phyloP scores from a whole-genome alignment of 1,140 invertebrate species.

The Megalonaias nervosa region DNA sequence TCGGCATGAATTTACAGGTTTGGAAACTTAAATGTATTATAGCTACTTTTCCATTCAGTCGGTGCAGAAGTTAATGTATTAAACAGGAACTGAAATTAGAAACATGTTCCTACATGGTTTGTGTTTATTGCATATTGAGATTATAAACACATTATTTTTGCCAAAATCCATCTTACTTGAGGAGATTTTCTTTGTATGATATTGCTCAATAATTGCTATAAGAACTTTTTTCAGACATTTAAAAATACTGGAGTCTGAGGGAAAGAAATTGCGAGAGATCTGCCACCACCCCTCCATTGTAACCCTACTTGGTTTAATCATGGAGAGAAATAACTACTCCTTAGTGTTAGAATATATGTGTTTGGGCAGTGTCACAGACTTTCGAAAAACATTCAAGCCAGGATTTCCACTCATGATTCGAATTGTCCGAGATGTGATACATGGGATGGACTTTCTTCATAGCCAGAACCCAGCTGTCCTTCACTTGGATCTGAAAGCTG shows the following conservation, averaged over 20 bases:
- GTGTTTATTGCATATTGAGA: too few relatives aligned
- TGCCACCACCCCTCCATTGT: slow-evolving; percentile 43
- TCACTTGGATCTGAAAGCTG: slow-evolving; percentile 53
- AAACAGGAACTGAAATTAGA: too few relatives aligned
- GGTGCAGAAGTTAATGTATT: too few relatives aligned
- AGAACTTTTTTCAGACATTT: slow-evolving; percentile 31
- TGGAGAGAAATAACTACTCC: slow-evolving; percentile 45
- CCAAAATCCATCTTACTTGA: too few relatives aligned
- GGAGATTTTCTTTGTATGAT: too few relatives aligned
- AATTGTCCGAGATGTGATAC: slow-evolving; percentile 35
- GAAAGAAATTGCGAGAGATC: slow-evolving; percentile 28
- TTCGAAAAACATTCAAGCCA: slow-evolving; percentile 39
- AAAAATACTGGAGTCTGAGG: slow-evolving; percentile 35
- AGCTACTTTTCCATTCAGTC: too few relatives aligned
- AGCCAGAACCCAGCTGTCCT: slow-evolving; percentile 34
- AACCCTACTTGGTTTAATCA: slow-evolving; percentile 41
- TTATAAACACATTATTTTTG: too few relatives aligned
- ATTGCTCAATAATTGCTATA: too few relatives aligned
- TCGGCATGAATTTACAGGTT: too few relatives aligned
- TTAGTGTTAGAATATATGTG: slow-evolving; percentile 54
- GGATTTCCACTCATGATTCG: slow-evolving; percentile 30
- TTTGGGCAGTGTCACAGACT: slow-evolving; percentile 41
- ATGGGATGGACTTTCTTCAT: slow-evolving; percentile 47
- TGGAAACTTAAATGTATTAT: too few relatives aligned
- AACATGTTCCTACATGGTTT: too few relatives aligned